phyloP scores from a whole-genome alignment of 2,888 invertebrate genomes.

The Dasypolia templi region DNA sequence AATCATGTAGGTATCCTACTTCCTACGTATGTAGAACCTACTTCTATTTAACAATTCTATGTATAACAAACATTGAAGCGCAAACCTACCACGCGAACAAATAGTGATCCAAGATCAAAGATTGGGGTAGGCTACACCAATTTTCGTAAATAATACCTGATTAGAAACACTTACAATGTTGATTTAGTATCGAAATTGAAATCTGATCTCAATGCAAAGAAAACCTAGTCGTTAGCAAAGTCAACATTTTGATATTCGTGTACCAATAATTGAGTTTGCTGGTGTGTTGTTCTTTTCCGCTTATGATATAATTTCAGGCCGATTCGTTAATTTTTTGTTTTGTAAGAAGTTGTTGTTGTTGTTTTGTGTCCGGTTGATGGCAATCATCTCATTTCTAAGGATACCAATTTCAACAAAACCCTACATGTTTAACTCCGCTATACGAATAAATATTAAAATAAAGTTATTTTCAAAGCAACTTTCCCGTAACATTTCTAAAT shows the following conservation, averaged over 20 bases:
- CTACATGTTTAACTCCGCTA: neutral
- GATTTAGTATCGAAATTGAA: neutral
- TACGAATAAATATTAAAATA: neutral
- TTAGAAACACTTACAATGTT: neutral
- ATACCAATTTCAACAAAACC: neutral
- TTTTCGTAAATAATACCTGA: constrained; percentile 1
- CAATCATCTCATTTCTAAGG: neutral
- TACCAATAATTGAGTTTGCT: neutral
- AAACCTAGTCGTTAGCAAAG: neutral
- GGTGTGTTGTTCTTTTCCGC: neutral
- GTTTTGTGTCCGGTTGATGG: no score
- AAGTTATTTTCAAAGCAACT: neutral
- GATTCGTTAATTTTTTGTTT: neutral
- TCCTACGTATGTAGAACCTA: no score
- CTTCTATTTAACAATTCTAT: neutral
- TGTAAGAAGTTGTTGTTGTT: neutral
- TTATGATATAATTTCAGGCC: neutral
- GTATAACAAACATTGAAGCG: neutral
- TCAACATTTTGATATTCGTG: constrained; percentile 1
- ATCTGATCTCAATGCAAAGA: neutral
- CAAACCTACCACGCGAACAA: neutral
- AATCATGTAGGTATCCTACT: no score
- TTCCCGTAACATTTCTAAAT: constrained; percentile 22
- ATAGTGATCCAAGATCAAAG: constrained; percentile 24
- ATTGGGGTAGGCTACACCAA: neutral